phyloP scores from a whole-genome alignment of 2,113 vertebrate genomes.

The Anhinga rufa region DNA sequence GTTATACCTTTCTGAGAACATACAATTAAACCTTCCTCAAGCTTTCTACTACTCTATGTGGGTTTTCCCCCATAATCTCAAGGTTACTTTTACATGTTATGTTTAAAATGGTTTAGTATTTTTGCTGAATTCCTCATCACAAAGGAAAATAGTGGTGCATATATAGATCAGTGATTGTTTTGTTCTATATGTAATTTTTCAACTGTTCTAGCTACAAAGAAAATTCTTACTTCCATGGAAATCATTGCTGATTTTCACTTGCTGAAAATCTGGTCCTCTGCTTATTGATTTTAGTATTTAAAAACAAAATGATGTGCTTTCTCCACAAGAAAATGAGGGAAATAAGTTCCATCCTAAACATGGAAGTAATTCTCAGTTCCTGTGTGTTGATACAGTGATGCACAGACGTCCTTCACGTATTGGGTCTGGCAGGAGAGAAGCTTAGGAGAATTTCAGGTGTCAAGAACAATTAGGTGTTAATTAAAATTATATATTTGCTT shows the following conservation, averaged over 20 bases:
- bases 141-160: background rate
- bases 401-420: background rate
- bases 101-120: background rate
- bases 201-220: background rate
- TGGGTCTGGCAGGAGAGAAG: background rate
- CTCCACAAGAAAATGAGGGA: background rate
- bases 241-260: background rate
- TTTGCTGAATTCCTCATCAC: background rate
- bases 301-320: background rate
- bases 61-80: background rate
- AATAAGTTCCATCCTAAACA: background rate
- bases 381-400: background rate
- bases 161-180: background rate
- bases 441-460: background rate
- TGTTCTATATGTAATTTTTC: background rate
- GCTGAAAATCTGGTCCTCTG: background rate
- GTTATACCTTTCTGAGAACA: constrained; percentile 7
- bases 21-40: background rate
- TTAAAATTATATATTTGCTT: background rate
- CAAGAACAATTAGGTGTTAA: constrained; percentile 7
- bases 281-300: background rate
- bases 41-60: background rate
- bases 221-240: background rate
- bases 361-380: background rate
- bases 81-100: background rate